Percentiles rank a stretch among this genome's conserved stretches.
phyloP scores from a whole-genome alignment of 2,888 invertebrate species.

The Hirtodrosophila alboralis region DNA sequence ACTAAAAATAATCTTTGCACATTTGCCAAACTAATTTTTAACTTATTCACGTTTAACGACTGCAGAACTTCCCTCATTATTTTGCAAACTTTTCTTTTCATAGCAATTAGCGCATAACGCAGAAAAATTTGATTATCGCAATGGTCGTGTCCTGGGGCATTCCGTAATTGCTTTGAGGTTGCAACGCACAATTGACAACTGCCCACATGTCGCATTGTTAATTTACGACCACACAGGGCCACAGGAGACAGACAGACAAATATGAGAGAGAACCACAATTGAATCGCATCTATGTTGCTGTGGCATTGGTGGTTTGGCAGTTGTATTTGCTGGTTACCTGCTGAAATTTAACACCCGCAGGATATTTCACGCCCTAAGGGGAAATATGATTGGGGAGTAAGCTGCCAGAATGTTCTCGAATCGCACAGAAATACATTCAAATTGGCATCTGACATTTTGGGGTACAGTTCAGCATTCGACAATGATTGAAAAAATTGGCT shows the following conservation, averaged over 20 bases:
- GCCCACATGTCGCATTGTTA: conserved; percentile 64
- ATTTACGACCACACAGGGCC: conserved; percentile 46
- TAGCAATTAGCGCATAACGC: too few species aligned
- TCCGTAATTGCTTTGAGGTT: conserved; percentile 60
- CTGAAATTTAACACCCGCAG: conserved; percentile 32
- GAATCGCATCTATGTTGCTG: conserved; percentile 11
- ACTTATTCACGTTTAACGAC: too few species aligned
- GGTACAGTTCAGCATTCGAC: conserved; percentile 1
- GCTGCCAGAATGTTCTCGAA: conserved; percentile 17
- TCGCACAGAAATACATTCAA: too few species aligned
- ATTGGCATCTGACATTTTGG: conserved; percentile 26
- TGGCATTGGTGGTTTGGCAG: conserved; percentile 17
- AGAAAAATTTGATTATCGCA: too few species aligned
- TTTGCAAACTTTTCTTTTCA: too few species aligned
- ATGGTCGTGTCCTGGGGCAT: too few species aligned
- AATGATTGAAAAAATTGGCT: conserved; percentile 60
- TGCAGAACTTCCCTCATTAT: too few species aligned
- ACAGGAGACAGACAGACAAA: not conserved
- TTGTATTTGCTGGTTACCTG: conserved; percentile 19
- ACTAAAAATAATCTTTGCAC: too few species aligned
- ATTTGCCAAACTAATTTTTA: too few species aligned
- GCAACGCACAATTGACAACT: conserved; percentile 37
- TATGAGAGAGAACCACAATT: conserved; percentile 22
- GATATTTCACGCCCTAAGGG: conserved; percentile 12
- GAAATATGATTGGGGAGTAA: conserved; percentile 24